Evolutionary conservation across 1,140 invertebrate genomes (phyloP), one percentile per base, ranked within the genome.

Genomic region (Brachionus rubens): DNA sequence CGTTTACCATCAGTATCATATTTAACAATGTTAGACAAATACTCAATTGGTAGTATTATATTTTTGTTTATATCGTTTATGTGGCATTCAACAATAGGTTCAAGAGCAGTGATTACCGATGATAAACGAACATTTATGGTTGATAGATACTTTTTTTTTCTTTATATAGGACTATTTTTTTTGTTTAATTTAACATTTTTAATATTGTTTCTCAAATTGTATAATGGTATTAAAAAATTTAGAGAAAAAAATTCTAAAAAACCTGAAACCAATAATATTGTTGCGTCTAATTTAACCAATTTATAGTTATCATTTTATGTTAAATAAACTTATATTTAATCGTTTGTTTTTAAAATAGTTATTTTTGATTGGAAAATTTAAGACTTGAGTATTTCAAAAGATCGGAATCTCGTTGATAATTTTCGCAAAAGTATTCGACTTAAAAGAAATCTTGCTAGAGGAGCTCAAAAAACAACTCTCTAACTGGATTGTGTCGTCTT

Each of bases 11-110:
- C 72, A 0, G 48, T 75, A 0, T 59, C 72, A n/a, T 75, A 75
- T 56, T 56, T 75, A 16, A 75, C 72, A n/a, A 41, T 47, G 43
- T 19, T 75, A n/a, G 72, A 75, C 30, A 54, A 56, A 54, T 75
- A 75, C 19, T 46, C 72, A n/a, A 75, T 75, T 40, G 48, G 48
- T 1, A 47, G 48, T 24, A 54, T 75, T 9, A 40, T 54, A 7
- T 40, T 56, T 52, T 59, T 75, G 21, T 46, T 75, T 30, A 28
- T 75, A 5, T 54, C 43, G n/a, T 75, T 46, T 19, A 36, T 75
- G 16, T 75, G 72, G 72, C 72, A 75, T 75, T 75, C 72, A 9
- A 40, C 56, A 21, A 75, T 75, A 28, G 72, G 48, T 5, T 54
- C 72, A 12, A 47, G n/a, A 16, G 6, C 43, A 1, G 1, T 70